A percentile compares a stretch with the other conserved stretches of the same genome.
These are phyloP conservation scores for Sisyra nigra DNA, from an alignment of 2,888 invertebrate species.

Conservation along the genomic window DNA sequence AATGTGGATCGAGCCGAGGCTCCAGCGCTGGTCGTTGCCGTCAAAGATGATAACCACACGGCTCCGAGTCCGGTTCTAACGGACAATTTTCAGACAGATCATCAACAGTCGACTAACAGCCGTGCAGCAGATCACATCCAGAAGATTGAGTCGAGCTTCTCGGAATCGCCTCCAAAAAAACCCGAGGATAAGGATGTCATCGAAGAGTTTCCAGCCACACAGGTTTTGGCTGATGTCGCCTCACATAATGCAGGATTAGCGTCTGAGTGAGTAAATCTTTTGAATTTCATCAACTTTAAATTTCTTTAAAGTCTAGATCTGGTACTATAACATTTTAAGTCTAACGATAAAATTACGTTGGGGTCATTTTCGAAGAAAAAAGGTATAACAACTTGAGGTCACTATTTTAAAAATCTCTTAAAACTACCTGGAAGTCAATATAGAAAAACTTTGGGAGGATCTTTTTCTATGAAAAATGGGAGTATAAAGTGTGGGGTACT, in stretches of 20 bases:
- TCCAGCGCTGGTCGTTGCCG: not conserved
- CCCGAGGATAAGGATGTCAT: too few species aligned
- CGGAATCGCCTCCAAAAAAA: not conserved
- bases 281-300: too few species aligned
- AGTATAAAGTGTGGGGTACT: too few species aligned
- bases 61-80: not conserved
- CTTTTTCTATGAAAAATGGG: too few species aligned
- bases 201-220: not conserved
- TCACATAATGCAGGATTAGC: constrained; percentile 38
- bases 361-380: too few species aligned
- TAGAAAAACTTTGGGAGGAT: too few species aligned
- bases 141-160: constrained; percentile 1
- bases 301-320: too few species aligned
- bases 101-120: not conserved
- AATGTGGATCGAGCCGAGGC: not conserved
- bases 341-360: too few species aligned
- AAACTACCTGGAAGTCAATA: too few species aligned
- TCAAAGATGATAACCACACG: constrained; percentile 2
- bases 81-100: not conserved
- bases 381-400: too few species aligned
- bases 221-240: constrained; percentile 14
- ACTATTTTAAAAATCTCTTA: too few species aligned
- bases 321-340: too few species aligned
- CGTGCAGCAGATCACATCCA: not conserved
- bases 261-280: constrained; percentile 31